Evolutionary conservation across 2,888 invertebrate genomes (phyloP), one percentile per base, ranked within the genome.

Genomic region (Psylliodes chrysocephalus): DNA sequence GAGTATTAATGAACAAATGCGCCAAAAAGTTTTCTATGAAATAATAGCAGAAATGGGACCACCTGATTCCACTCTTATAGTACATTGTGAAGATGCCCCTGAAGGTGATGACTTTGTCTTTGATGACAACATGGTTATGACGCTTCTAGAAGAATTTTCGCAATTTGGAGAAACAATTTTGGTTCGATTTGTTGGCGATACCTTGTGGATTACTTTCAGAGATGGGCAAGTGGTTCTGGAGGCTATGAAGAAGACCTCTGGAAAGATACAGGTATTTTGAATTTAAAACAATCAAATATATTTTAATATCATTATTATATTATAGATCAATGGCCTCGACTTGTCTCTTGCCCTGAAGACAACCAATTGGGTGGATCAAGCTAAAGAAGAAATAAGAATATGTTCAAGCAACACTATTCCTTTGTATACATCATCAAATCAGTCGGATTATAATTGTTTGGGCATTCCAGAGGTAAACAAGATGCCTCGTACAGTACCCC

Each of bases 61-160:
- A 3, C 95, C 96, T 0, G 98, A 99, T 84, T 93, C 94, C 1
- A 97, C 97, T 14, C 90, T 98, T 69, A 89, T 98, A 49, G 89
- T 98, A 6, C 85, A 79, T 64, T 79, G 78, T 65, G 78, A 79
- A 63, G 75, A 73, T 64, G 53, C 69, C 7, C 46, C 68, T 1
- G 69, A 69, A 5, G 63, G 55, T 47, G 63, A 88, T 15, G 83
- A 84, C 10, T 82, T 87, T 14, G 87, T 91, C 15, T 93, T 94
- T 75, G 93, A 94, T 78, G 93, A 94, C 77, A 88, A 89, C 74
- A 87, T 94, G 33, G 91, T 95, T 85, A 89, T 90, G 62, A 89
- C 89, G 2, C 83, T 96, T 19, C 85, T 96, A 60, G 91, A 93
- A 77, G 91, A 93, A 76, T 85, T 96, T 59, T 89, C 92, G 0